Evolutionary conservation across 1,140 invertebrate species (phyloP).

Genomic region (Drosophila kanapiae): DNA sequence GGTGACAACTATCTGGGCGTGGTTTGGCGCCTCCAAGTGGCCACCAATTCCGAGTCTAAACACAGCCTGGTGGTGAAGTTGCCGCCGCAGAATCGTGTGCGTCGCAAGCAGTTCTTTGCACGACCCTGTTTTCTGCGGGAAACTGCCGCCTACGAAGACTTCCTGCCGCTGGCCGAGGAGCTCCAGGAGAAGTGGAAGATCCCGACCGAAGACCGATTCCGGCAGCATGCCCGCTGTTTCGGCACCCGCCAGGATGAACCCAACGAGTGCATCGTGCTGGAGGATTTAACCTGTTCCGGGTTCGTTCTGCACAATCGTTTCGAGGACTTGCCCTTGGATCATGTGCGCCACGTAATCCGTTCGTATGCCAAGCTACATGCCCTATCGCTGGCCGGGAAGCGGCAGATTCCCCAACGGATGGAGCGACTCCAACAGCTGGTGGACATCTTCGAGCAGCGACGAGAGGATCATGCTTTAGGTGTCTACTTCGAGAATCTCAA

Average conservation of each 20-base stretch:
- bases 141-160: conserved; percentile 74
- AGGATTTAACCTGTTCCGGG: conserved; percentile 86
- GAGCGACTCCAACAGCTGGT: conserved; percentile 62
- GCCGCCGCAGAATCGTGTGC: conserved; percentile 61
- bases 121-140: conserved; percentile 78
- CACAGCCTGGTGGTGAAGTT: conserved; percentile 70
- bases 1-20: conserved; percentile 85
- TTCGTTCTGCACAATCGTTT: conserved; percentile 86
- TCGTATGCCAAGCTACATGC: conserved; percentile 87
- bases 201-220: conserved; percentile 63
- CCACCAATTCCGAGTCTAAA: neutral
- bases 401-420: conserved; percentile 59
- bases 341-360: conserved; percentile 85
- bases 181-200: conserved; percentile 72
- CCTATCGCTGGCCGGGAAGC: conserved; percentile 86
- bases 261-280: conserved; percentile 86
- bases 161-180: conserved; percentile 77
- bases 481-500: conserved; percentile 69
- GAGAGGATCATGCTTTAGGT: conserved; percentile 47
- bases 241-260: conserved; percentile 70
- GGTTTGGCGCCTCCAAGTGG: conserved; percentile 68
- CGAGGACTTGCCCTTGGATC: conserved; percentile 83
- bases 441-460: conserved; percentile 75
- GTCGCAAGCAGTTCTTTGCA: conserved; percentile 77
- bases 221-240: conserved; percentile 84